Evolutionary conservation across 2,797 vertebrate genomes (phyloP).

Genomic region (Emys orbicularis): DNA sequence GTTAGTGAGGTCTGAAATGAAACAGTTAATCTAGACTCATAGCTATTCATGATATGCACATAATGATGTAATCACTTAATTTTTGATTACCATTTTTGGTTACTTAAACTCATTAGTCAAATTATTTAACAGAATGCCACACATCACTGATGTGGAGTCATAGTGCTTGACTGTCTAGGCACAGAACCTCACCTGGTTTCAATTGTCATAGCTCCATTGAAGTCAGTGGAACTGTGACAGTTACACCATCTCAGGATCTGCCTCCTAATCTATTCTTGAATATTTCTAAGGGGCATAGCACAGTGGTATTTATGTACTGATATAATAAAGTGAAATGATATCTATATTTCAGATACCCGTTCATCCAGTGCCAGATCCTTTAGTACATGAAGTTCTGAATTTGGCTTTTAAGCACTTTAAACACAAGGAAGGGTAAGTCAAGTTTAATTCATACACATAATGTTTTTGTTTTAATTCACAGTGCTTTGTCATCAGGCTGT

Average conservation of each 20-base stretch:
- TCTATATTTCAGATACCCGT: constrained; percentile 93
- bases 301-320: not conserved
- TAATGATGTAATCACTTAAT: not conserved
- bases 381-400: constrained; percentile 99
- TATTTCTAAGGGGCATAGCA: not conserved
- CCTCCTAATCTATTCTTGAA: not conserved
- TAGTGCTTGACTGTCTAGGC: not conserved
- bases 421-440: constrained; percentile 99
- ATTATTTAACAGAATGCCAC: not conserved
- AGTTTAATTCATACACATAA: not conserved
- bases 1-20: not conserved
- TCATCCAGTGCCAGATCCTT: constrained; percentile 99
- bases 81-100: not conserved
- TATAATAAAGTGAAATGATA: not conserved
- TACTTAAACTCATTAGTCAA: not conserved
- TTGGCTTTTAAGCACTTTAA: constrained; percentile 99
- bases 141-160: not conserved
- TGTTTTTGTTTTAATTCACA: not conserved
- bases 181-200: not conserved
- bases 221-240: not conserved
- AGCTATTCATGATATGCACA: not conserved
- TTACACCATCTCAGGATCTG: not conserved
- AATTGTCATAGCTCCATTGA: not conserved
- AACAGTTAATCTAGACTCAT: not conserved
- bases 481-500: not conserved